These are phyloP conservation scores for Hololepta plana DNA, from an alignment of 2,888 invertebrate genomes.

Conservation along the genomic window DNA sequence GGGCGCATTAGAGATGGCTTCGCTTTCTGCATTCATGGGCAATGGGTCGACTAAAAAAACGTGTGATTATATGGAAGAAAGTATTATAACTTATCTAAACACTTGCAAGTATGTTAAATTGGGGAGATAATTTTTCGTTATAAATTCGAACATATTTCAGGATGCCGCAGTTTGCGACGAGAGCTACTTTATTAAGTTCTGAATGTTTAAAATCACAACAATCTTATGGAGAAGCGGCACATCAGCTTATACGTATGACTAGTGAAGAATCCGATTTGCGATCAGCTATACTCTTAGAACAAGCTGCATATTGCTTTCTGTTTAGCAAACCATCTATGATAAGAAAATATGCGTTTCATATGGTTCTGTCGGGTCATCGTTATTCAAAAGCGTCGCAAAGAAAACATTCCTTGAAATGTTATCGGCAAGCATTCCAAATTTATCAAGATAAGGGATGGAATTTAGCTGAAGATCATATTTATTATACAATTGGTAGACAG, in stretches of 20 bases:
- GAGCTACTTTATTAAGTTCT: slow-evolving; percentile 77
- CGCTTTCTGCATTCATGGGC: slow-evolving; percentile 78
- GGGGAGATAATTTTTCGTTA: neutral
- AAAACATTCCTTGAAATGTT: slow-evolving; percentile 81
- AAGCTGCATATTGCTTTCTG: slow-evolving; percentile 86
- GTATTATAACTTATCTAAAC: slow-evolving; percentile 78
- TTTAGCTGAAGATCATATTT: slow-evolving; percentile 87
- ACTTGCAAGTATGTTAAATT: slow-evolving; percentile 54
- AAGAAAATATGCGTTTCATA: slow-evolving; percentile 89
- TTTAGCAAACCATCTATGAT: slow-evolving; percentile 51
- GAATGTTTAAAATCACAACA: slow-evolving; percentile 68
- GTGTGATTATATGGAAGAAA: slow-evolving; percentile 85
- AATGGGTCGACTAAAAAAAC: slow-evolving; percentile 62
- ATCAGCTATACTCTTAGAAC: slow-evolving; percentile 84
- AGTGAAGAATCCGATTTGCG: slow-evolving; percentile 94
- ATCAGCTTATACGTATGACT: slow-evolving; percentile 86
- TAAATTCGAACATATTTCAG: slow-evolving; percentile 28
- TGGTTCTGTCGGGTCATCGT: slow-evolving; percentile 90
- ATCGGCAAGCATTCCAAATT: slow-evolving; percentile 77
- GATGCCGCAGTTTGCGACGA: slow-evolving; percentile 79
- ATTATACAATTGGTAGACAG: slow-evolving; percentile 83
- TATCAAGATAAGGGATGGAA: slow-evolving; percentile 63
- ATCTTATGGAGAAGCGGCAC: slow-evolving; percentile 82
- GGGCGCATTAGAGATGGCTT: slow-evolving; percentile 93
- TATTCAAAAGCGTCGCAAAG: slow-evolving; percentile 86